These are phyloP conservation scores for Ligdia adustata DNA, from an alignment of 2,888 invertebrate genomes.

Conservation along the genomic window DNA sequence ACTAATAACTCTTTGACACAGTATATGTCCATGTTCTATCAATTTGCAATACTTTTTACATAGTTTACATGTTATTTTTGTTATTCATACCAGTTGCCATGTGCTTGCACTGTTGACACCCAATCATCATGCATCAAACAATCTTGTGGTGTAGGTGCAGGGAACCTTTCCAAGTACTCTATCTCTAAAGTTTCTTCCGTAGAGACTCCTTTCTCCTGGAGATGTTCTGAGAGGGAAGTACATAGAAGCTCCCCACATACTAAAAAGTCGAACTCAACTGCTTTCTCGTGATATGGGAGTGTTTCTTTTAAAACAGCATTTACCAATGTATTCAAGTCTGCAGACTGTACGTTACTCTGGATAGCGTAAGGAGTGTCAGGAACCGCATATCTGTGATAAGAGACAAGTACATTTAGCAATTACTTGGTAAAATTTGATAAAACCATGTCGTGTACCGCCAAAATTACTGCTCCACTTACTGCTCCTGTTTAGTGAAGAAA, in stretches of 20 bases:
- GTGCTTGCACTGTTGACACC: constrained; percentile 94
- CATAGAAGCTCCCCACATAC: constrained; percentile 93
- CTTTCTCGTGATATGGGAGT: constrained; percentile 55
- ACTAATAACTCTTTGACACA: too few relatives aligned
- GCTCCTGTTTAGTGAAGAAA: constrained; percentile 91
- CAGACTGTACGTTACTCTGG: constrained; percentile 87
- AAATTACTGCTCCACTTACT: constrained; percentile 82
- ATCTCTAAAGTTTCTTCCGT: constrained; percentile 94
- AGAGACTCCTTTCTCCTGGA: constrained; percentile 89
- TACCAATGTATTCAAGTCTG: constrained; percentile 90
- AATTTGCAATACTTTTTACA: too few relatives aligned
- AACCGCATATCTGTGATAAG: constrained; percentile 89
- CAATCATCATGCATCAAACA: constrained; percentile 98
- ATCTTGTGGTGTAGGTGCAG: constrained; percentile 96
- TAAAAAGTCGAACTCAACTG: constrained; percentile 94
- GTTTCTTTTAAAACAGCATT: constrained; percentile 90
- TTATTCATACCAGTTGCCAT: constrained; percentile 86
- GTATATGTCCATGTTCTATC: neutral
- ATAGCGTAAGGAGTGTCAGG: constrained; percentile 94
- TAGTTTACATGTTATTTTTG: too few relatives aligned
- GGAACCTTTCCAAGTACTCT: constrained; percentile 95
- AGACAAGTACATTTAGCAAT: constrained; percentile 1
- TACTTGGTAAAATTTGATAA: neutral
- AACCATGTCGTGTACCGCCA: constrained; percentile 30
- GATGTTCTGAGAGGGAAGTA: constrained; percentile 88